Evolutionary conservation across 2,888 invertebrate species (phyloP), one percentile per base, ranked within the genome.

Genomic region (Phalera bucephala): DNA sequence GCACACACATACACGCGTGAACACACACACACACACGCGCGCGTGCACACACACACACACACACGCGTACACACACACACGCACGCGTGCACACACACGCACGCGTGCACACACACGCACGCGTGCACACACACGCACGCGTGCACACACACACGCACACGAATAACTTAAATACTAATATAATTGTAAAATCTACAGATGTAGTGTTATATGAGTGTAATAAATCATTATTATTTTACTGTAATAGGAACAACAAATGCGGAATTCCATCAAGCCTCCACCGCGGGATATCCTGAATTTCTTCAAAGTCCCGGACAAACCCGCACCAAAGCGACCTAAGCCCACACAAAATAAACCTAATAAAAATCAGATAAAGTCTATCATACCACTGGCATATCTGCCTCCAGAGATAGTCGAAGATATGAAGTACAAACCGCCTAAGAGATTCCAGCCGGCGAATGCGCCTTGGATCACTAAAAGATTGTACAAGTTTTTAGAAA

Each of bases 391-490:
- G 0, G 66, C 52, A 1, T 50, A 58, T 7, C 33, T 85, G 14
- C 85, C 88, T 0, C 26, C 54, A 0, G 79, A 83, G 23, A 14
- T 88, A 0, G 37, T 76, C 2, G 67, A 77, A 15, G 88, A 86
- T 21, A 50, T 86, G 64, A 80, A 76, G 22, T 87, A 86, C 26
- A 87, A 84, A 19, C 87, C 89, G 0, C 88, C 86, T 0, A 87
- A 80, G 40, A 62, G 82, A 17, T 90, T 75, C 43, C 63, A 63
- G 27, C 84, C 87, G 0, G 53, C 58, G 1, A 80, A 79, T 19
- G 87, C 85, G 0, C 60, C 83, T 0, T 90, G 90, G 90, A 73
- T 75, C 11, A 89, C 87, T 0, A 81, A 82, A 28, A 54, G 79
- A 26, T 46, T 90, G 31, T 88, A 90, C 44, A 80, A 77, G 20